Percentiles rank a stretch among this genome's conserved stretches.
Evolutionary conservation across 2,113 vertebrate species (phyloP).

Genomic region (Nycticebus coucang): DNA sequence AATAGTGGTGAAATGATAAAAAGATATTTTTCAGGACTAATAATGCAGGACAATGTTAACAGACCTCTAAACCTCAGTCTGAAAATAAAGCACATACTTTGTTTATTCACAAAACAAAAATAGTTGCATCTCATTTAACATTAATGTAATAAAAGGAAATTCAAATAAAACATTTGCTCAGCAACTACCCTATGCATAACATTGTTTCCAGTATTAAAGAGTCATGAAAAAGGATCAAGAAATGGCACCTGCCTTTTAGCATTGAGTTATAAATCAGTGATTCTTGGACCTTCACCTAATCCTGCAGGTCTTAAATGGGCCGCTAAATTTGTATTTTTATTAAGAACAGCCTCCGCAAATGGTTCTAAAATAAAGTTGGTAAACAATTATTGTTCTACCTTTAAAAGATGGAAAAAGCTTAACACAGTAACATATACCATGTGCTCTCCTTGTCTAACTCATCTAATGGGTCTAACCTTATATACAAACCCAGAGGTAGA

Average conservation of each 20-base stretch:
- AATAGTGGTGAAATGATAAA: conserved; percentile 38
- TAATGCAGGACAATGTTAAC: conserved; percentile 68
- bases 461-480: not conserved
- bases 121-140: conserved; percentile 30
- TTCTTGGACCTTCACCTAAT: not conserved
- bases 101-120: conserved; percentile 53
- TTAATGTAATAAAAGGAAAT: conserved; percentile 26
- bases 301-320: not conserved
- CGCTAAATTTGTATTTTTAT: not conserved
- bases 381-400: not conserved
- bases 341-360: not conserved
- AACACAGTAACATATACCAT: not conserved
- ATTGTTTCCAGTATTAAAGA: not conserved
- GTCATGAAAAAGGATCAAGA: not conserved
- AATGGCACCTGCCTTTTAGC: not conserved
- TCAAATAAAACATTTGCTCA: conserved; percentile 1
- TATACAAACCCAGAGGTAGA: not conserved
- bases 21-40: conserved; percentile 57
- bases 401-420: not conserved
- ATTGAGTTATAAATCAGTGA: not conserved
- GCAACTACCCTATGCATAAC: not conserved
- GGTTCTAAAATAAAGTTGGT: not conserved
- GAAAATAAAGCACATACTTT: conserved; percentile 49
- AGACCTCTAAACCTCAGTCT: conserved; percentile 66
- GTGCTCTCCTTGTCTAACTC: not conserved